These are phyloP conservation scores for Drosophila quinaria DNA, from an alignment of 2,888 invertebrate genomes.

Conservation along the genomic window DNA sequence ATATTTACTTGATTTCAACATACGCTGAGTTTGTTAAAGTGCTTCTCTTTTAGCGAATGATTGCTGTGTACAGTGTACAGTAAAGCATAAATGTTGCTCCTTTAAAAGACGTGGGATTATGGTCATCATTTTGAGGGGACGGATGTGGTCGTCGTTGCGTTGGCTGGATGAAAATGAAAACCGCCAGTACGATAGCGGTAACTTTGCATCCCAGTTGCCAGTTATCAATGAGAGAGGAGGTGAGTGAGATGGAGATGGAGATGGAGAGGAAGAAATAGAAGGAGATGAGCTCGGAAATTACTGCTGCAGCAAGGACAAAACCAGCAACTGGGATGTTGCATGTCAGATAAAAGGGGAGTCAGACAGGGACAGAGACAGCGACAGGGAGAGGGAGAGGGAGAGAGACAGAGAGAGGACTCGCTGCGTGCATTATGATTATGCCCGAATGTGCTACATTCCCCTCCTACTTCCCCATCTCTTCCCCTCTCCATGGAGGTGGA, in stretches of 20 bases:
- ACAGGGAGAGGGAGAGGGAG: slow-evolving; percentile 17
- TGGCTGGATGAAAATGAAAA: slow-evolving; percentile 51
- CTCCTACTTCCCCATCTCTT: background rate
- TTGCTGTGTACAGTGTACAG: background rate
- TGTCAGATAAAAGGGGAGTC: slow-evolving; percentile 6
- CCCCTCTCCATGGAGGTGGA: background rate
- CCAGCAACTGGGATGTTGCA: slow-evolving; percentile 20
- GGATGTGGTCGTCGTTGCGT: slow-evolving; percentile 28
- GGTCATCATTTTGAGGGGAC: slow-evolving; percentile 11
- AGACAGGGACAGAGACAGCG: slow-evolving; percentile 23
- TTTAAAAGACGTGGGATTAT: slow-evolving; percentile 32
- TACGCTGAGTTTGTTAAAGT: slow-evolving; percentile 22
- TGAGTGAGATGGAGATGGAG: background rate
- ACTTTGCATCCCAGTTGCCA: slow-evolving; percentile 40
- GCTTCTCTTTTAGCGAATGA: background rate
- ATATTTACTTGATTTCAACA: background rate
- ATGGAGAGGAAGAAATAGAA: background rate
- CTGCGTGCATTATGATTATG: slow-evolving; percentile 82
- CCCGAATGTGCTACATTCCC: slow-evolving; percentile 46
- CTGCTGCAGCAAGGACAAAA: slow-evolving; percentile 23
- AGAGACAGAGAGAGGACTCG: slow-evolving; percentile 27
- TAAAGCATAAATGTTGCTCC: background rate
- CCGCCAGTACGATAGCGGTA: slow-evolving; percentile 59
- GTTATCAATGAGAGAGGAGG: background rate
- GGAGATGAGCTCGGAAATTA: slow-evolving; percentile 32